Base-by-base conservation (phyloP, 1,140 invertebrate genomes). In the Drosophila mojavensis region DNA sequence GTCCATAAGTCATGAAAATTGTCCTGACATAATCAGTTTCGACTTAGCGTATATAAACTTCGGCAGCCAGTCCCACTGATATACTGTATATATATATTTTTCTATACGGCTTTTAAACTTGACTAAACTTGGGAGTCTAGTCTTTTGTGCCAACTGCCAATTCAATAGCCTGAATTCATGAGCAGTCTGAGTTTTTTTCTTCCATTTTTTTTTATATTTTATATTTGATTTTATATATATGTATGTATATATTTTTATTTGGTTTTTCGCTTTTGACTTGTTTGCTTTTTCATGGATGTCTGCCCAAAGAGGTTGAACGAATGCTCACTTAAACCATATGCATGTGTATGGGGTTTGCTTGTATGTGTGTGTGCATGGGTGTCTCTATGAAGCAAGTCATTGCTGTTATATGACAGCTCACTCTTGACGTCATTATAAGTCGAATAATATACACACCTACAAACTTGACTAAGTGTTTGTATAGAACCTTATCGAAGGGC, bases 91-190 rank as follows among this genome's bases (percentile, higher is more conserved):
- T 39, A 11, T 39, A 11, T 62, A 55, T 41, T 54, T 61, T 20
- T 28, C 4, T 55, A 45, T 26, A 48, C 66, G 76, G 72, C 72
- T 89, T 88, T 86, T 39, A 39, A 39, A 13, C 36, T 39, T 88
- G 70, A 79, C 83, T 88, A 77, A 86, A 86, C 82, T 86, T 89
- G 36, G 51, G 75, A 17, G 79, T 86, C 74, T 80, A 67, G 67
- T 81, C 82, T 72, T 83, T 86, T 86, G 76, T 86, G 69, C 79
- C 79, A 66, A 66, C 62, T 86, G 78, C 65, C 75, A 74, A 83
- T 89, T 88, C 79, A 80, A 88, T 88, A 79, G 79, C 67, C 61
- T 66, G 58, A 60, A 63, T 74, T 69, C 81, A 83, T 73, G 73
- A 59, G 50, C 76, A 62, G 81, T 80, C 81, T 83, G 81, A 63